A percentile compares a stretch with the other conserved stretches of the same genome.
phyloP scores from a whole-genome alignment of 2,888 invertebrate species.

The Stenotaenia linearis region DNA sequence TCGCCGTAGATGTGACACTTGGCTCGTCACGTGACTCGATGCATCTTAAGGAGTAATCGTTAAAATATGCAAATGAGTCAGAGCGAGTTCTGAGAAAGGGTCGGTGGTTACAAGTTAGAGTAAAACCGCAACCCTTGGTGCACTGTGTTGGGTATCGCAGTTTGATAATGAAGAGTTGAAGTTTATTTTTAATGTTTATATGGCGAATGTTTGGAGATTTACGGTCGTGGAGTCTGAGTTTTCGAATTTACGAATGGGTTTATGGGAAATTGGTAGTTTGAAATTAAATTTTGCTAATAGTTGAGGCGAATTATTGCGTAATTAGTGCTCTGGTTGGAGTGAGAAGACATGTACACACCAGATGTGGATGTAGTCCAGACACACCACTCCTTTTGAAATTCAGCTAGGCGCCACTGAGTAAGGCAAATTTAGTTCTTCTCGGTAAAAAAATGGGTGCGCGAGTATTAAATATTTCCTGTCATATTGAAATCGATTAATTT shows the following conservation, averaged over 20 bases:
- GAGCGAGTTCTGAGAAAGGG: not conserved
- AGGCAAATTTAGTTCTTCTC: not conserved
- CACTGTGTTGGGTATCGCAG: not conserved
- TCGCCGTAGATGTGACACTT: not conserved
- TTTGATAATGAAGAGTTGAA: not conserved
- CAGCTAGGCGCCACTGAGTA: not conserved
- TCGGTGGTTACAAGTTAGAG: not conserved
- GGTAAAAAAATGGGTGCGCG: not conserved
- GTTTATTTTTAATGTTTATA: too few relatives aligned
- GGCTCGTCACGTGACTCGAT: not conserved
- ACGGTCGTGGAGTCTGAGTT: too few relatives aligned
- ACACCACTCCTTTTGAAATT: not conserved
- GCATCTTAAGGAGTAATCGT: not conserved
- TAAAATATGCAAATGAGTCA: slow-evolving; percentile 17
- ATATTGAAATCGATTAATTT: not conserved
- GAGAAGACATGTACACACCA: not conserved
- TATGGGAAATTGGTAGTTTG: too few relatives aligned
- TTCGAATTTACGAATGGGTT: too few relatives aligned
- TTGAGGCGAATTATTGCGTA: not conserved
- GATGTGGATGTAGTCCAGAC: not conserved
- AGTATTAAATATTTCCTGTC: not conserved
- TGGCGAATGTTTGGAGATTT: too few relatives aligned
- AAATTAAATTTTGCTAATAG: too few relatives aligned
- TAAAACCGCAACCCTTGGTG: slow-evolving; percentile 9
- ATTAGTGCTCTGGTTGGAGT: not conserved